A percentile compares a stretch with the other conserved stretches of the same genome.
phyloP scores from a whole-genome alignment of 2,797 vertebrate species.

The Pempheris klunzingeri region DNA sequence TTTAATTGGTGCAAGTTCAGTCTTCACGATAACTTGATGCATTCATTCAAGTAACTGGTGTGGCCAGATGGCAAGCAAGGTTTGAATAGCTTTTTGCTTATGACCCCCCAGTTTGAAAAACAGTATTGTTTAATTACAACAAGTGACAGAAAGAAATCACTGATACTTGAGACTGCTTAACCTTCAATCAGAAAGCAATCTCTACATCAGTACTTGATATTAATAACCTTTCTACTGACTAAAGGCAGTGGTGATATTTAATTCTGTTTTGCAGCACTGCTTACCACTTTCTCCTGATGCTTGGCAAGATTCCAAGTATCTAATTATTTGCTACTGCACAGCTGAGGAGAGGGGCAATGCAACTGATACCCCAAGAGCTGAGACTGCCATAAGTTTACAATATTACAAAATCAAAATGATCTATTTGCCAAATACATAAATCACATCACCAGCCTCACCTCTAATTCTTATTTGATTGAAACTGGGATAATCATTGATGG shows the following conservation, averaged over 20 bases:
- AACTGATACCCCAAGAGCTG: constrained; percentile 44
- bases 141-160: constrained; percentile 19
- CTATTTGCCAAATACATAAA: constrained; percentile 53
- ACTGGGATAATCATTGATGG: constrained; percentile 31
- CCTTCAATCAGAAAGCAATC: constrained; percentile 50
- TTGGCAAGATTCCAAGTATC: constrained; percentile 62
- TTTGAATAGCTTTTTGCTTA: constrained; percentile 1
- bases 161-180: constrained; percentile 24
- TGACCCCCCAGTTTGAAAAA: constrained; percentile 11
- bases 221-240: constrained; percentile 32
- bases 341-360: constrained; percentile 50
- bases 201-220: constrained; percentile 31
- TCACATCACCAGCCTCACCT: constrained; percentile 16
- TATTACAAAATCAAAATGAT: constrained; percentile 46
- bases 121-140: constrained; percentile 9
- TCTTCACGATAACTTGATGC: constrained; percentile 7
- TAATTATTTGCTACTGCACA: constrained; percentile 65
- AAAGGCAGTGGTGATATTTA: constrained; percentile 38
- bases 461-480: constrained; percentile 23
- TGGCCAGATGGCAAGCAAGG: not conserved
- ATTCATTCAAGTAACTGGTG: not conserved
- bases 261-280: constrained; percentile 38
- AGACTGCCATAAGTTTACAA: constrained; percentile 45
- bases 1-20: constrained; percentile 21
- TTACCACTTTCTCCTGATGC: constrained; percentile 45